These are phyloP conservation scores for Metallyticus violacea DNA, from an alignment of 2,888 invertebrate genomes.

Conservation along the genomic window DNA sequence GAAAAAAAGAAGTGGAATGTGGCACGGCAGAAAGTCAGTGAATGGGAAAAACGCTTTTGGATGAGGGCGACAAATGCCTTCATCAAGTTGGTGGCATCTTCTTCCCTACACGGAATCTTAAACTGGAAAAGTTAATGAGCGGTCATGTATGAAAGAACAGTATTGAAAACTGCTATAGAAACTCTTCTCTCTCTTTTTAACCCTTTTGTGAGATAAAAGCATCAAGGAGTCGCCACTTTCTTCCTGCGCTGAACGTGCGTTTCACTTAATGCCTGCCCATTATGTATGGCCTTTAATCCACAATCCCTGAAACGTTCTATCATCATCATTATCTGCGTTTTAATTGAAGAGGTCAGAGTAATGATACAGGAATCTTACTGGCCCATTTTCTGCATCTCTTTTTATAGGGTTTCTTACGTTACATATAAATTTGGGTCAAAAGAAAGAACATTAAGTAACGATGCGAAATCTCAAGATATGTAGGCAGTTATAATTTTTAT, in stretches of 20 bases:
- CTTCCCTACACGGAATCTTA: constrained; percentile 28
- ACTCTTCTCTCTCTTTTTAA: constrained; percentile 21
- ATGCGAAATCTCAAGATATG: too few species aligned
- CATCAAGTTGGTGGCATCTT: constrained; percentile 15
- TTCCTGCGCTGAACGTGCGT: background rate
- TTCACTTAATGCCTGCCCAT: background rate
- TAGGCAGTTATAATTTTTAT: too few species aligned
- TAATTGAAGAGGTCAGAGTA: background rate
- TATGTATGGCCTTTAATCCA: background rate
- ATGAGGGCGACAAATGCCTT: constrained; percentile 25
- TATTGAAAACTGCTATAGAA: constrained; percentile 27
- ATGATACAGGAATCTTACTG: background rate
- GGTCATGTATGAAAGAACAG: constrained; percentile 29
- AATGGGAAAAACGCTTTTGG: constrained; percentile 31
- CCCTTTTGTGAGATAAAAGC: constrained; percentile 17
- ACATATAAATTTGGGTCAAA: background rate
- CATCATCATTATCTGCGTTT: background rate
- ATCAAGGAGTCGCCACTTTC: constrained; percentile 2
- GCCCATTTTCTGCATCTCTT: background rate
- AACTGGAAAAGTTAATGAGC: constrained; percentile 32
- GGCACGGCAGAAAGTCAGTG: constrained; percentile 24
- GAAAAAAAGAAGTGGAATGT: background rate
- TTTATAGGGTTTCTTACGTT: background rate
- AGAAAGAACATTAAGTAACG: background rate
- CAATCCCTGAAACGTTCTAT: too few species aligned